Percentiles rank a stretch among this genome's conserved stretches.
These are phyloP conservation scores for Ochropleura plecta DNA, from an alignment of 2,888 invertebrate genomes.

Conservation along the genomic window DNA sequence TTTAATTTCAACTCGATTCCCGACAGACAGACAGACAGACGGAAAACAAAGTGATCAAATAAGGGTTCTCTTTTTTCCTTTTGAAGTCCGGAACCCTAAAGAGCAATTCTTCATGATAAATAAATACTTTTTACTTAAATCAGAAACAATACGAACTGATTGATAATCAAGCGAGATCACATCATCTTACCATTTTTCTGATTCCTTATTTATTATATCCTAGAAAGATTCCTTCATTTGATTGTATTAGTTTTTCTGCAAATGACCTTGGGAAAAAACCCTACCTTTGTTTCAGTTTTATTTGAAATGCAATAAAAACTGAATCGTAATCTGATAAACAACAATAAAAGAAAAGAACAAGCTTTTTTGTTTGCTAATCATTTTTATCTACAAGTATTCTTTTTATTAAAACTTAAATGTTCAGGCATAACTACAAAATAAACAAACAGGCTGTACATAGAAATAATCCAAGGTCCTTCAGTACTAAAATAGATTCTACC, in stretches of 20 bases:
- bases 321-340: background rate
- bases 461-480: conserved; percentile 2
- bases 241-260: conserved; percentile 3
- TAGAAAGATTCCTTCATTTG: background rate
- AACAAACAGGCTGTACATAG: background rate
- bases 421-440: background rate
- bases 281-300: background rate
- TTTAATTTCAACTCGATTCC: too few species aligned
- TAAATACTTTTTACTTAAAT: too few species aligned
- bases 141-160: conserved; percentile 22
- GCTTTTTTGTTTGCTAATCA: background rate
- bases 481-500: conserved; percentile 20
- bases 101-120: too few species aligned
- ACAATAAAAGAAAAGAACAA: background rate
- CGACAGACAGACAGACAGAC: too few species aligned
- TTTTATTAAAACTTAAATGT: background rate
- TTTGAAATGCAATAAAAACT: background rate
- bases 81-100: too few species aligned
- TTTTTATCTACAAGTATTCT: background rate
- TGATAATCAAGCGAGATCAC: conserved; percentile 9
- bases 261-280: background rate
- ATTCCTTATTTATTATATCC: conserved; percentile 10
- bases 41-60: too few species aligned
- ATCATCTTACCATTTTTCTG: conserved; percentile 1
- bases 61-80: too few species aligned